Percentiles rank a stretch among this genome's conserved stretches.
phyloP scores from a whole-genome alignment of 2,113 vertebrate species.

The Lucifuga dentata region DNA sequence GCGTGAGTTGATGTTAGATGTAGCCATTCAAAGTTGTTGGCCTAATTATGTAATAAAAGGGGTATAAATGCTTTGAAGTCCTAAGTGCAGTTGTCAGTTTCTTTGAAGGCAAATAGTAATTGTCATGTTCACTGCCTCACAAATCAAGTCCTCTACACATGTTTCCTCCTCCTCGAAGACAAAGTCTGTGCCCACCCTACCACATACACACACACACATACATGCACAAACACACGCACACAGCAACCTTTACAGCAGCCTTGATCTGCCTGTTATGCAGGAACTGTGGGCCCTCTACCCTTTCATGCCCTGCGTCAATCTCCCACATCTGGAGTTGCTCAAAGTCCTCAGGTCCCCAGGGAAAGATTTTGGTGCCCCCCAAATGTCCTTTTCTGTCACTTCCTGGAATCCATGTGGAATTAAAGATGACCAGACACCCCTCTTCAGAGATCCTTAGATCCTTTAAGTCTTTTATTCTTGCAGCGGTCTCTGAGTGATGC shows the following conservation, averaged over 20 bases:
- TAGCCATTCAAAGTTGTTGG: slow-evolving; percentile 59
- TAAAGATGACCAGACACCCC: slow-evolving; percentile 48
- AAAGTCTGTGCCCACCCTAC: slow-evolving; percentile 32
- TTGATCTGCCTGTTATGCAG: slow-evolving; percentile 61
- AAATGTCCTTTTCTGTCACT: slow-evolving; percentile 45
- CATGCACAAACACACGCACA: slow-evolving; percentile 1
- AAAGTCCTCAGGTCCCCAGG: slow-evolving; percentile 41
- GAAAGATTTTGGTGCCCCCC: slow-evolving; percentile 48
- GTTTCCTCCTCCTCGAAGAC: slow-evolving; percentile 65
- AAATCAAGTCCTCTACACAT: slow-evolving; percentile 81
- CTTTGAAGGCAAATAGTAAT: slow-evolving; percentile 82
- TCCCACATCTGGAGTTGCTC: slow-evolving; percentile 69
- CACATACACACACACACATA: neutral
- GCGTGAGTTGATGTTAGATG: slow-evolving; percentile 61
- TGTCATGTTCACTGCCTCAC: slow-evolving; percentile 81
- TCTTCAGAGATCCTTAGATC: slow-evolving; percentile 1
- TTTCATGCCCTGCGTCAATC: slow-evolving; percentile 56
- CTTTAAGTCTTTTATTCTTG: neutral
- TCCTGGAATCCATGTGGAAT: slow-evolving; percentile 46
- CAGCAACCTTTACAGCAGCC: slow-evolving; percentile 56
- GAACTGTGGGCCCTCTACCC: slow-evolving; percentile 42
- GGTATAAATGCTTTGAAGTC: slow-evolving; percentile 80
- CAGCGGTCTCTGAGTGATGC: neutral
- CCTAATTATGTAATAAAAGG: slow-evolving; percentile 81
- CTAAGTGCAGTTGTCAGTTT: slow-evolving; percentile 79